Conservation (phyloP, 2,113 vertebrate species). For the Pseudopipra pipra region DNA sequence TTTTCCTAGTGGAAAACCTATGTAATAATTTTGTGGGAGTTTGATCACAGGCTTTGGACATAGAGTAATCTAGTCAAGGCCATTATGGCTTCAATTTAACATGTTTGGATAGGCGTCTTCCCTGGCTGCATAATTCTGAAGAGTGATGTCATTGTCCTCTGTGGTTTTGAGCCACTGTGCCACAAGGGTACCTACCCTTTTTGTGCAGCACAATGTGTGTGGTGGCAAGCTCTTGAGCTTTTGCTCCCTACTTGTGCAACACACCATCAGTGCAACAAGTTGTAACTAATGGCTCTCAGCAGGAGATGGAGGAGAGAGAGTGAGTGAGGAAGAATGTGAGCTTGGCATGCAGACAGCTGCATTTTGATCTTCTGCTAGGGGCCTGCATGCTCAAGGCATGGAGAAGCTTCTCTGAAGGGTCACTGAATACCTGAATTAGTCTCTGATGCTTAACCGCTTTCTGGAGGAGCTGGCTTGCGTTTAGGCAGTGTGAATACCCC, state of each 20-base stretch:
- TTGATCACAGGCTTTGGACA: neutral
- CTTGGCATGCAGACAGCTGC: accelerated
- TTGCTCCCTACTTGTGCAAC: accelerated
- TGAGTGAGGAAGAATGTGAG: neutral
- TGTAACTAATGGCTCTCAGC: accelerated
- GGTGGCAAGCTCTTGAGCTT: neutral
- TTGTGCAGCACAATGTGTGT: accelerated
- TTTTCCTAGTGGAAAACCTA: neutral
- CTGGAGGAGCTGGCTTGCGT: neutral
- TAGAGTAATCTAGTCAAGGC: neutral
- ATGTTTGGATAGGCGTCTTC: neutral
- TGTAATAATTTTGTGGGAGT: slow-evolving; percentile 32
- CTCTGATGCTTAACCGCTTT: neutral
- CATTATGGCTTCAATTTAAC: neutral
- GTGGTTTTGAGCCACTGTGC: neutral
- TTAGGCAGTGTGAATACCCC: neutral
- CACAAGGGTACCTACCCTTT: accelerated
- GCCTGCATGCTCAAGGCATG: neutral
- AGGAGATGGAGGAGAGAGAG: neutral
- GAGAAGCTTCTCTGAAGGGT: neutral
- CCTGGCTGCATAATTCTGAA: neutral
- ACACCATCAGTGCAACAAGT: neutral
- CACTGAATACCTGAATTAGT: neutral
- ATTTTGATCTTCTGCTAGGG: neutral
- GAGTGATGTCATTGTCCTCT: neutral